phyloP scores from a whole-genome alignment of 1,140 invertebrate species.

The Propsilocerus akamusi region DNA sequence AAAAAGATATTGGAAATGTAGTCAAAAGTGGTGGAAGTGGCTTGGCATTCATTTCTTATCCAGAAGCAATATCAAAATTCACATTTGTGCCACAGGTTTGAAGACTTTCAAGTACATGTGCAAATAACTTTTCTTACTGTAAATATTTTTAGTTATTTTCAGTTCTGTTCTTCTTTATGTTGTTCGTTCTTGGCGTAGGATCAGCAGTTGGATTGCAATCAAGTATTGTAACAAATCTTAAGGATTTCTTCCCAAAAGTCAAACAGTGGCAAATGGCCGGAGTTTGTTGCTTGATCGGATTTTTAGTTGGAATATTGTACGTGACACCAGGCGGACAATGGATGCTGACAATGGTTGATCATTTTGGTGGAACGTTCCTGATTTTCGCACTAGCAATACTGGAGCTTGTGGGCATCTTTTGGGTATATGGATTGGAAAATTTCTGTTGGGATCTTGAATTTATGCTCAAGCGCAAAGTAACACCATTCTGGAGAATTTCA shows the following conservation, averaged over 20 bases:
- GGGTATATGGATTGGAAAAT: constrained; percentile 56
- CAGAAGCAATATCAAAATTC: constrained; percentile 64
- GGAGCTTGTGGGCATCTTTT: constrained; percentile 44
- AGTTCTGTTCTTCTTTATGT: constrained; percentile 79
- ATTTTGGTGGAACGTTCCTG: constrained; percentile 56
- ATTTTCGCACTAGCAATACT: constrained; percentile 47
- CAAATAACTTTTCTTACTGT: background rate
- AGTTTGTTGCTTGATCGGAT: constrained; percentile 36
- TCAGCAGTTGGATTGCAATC: constrained; percentile 48
- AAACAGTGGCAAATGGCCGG: constrained; percentile 40
- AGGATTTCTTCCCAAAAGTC: constrained; percentile 47
- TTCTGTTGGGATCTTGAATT: constrained; percentile 56
- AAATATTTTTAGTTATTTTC: constrained; percentile 45
- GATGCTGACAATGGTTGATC: constrained; percentile 60
- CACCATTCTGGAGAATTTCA: constrained; percentile 58
- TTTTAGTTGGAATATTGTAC: constrained; percentile 50
- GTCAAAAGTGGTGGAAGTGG: constrained; percentile 42
- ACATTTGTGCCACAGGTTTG: constrained; percentile 48
- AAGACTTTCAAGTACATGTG: constrained; percentile 7
- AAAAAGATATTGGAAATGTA: constrained; percentile 28
- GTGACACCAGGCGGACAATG: constrained; percentile 72
- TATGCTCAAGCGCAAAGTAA: constrained; percentile 52
- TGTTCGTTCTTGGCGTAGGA: constrained; percentile 61
- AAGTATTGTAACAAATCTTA: constrained; percentile 43
- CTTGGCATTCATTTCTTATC: constrained; percentile 64